phyloP scores from a whole-genome alignment of 2,113 vertebrate species.

The Catharus minimus region DNA sequence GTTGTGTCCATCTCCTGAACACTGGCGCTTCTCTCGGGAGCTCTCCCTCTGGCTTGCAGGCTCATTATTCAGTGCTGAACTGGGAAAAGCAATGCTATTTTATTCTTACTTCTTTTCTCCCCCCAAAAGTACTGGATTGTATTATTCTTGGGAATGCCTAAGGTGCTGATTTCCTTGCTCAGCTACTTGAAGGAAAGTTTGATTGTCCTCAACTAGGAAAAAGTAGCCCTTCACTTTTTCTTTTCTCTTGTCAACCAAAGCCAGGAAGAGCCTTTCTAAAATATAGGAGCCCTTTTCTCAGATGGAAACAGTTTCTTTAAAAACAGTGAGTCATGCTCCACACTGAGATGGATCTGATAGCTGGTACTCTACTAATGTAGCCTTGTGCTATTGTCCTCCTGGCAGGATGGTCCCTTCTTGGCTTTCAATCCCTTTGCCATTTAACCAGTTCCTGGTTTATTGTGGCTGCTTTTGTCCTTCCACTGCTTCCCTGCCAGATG shows the following conservation, averaged over 20 bases:
- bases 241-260: neutral
- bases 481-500: neutral
- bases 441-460: neutral
- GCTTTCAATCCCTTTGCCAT: neutral
- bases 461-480: neutral
- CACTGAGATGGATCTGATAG: neutral
- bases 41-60: neutral
- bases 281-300: neutral
- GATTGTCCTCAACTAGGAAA: slow-evolving; percentile 6
- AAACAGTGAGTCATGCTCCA: neutral
- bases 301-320: slow-evolving; percentile 41
- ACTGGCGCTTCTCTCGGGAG: neutral
- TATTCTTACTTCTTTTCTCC: neutral
- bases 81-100: neutral
- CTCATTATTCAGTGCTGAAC: slow-evolving; percentile 48
- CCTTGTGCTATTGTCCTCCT: neutral
- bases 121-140: neutral
- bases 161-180: neutral
- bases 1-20: neutral
- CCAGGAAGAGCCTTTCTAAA: neutral
- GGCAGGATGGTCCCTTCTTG: neutral
- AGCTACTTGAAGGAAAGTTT: slow-evolving; percentile 28
- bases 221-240: neutral
- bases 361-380: neutral
- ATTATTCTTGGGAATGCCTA: neutral